Base-by-base conservation (phyloP, 2,113 vertebrate species). In the Camelus dromedarius region DNA sequence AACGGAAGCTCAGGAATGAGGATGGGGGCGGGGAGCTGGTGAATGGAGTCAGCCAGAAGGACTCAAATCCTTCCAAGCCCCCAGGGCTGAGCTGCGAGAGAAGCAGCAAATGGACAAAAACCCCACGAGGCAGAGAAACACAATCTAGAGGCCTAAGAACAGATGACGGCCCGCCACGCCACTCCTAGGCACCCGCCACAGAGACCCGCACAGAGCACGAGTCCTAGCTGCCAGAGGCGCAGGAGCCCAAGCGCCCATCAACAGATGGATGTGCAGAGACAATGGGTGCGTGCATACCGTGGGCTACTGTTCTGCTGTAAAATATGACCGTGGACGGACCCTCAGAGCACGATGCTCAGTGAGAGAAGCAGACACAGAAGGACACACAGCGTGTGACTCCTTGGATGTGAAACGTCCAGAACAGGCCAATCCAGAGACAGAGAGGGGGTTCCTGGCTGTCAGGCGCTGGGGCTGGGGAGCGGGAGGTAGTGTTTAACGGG, bases 71-170 rank as follows among this genome's bases (percentile, higher is more conserved):
- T 32, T 12, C n/a, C 75, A 28, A 18, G 56, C 69, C 69, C 10
- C 8, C 56, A 24, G 76, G 73, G 28, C 46, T 8, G 58, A 73
- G 24, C 26, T 4, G 28, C 0, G 9, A 81, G 89, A 93, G 50
- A 54, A 16, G 56, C 83, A 30, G 48, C 82, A 94, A 97, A 98
- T 48, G 95, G 86, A 97, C 84, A 91, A 97, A 98, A 97, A 8
- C 8, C 93, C 97, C 62, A 3, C 30, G 1, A 70, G 98, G 81
- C 73, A 19, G 18, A 32, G 26, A 42, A 20, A 54, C 38, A 2
- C 30, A 6, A 0, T 92, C 28, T 48, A 12, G 4, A 3, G 26
- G n/a, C 69, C 84, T 91, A 82, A 93, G 93, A 97, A 95, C 12
- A 96, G 91, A 91, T 1, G 15, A 22, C 0, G 11, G 52, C 56